A percentile compares a stretch with the other conserved stretches of the same genome.
These are phyloP conservation scores for Turdus rufiventris DNA, from an alignment of 2,113 vertebrate genomes.

Conservation along the genomic window DNA sequence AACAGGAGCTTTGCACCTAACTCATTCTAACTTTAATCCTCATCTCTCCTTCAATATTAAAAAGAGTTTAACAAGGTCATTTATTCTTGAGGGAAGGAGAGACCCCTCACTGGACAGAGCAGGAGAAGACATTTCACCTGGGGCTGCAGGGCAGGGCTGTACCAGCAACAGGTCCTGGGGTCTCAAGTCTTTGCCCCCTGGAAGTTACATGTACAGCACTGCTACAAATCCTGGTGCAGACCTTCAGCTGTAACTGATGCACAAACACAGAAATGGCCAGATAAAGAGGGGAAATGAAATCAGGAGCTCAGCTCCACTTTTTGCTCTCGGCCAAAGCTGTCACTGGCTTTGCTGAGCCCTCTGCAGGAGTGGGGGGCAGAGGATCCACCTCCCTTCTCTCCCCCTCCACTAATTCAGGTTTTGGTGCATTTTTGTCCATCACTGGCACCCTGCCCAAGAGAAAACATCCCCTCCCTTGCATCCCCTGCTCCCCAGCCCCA, in stretches of 20 bases:
- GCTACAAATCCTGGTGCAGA: background rate
- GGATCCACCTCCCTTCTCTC: too few species aligned
- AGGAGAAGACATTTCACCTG: background rate
- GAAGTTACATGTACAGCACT: background rate
- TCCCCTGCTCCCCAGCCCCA: background rate
- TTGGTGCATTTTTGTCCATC: background rate
- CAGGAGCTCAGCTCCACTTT: background rate
- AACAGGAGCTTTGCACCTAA: background rate
- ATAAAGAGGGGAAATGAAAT: background rate
- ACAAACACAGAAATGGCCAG: background rate
- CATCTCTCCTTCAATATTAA: background rate
- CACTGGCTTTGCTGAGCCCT: background rate
- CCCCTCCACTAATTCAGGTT: accelerated
- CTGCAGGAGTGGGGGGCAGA: accelerated
- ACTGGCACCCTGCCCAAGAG: accelerated
- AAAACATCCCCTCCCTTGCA: accelerated
- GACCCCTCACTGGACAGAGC: accelerated
- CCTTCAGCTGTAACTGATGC: background rate
- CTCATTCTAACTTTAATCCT: background rate
- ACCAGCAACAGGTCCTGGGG: background rate
- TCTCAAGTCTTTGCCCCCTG: background rate
- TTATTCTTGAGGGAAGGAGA: background rate
- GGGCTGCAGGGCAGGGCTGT: background rate
- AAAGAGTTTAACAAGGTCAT: background rate
- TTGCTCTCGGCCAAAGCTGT: background rate